Evolutionary conservation across 2,113 vertebrate species (phyloP).

Genomic region (Elgaria multicarinata): DNA sequence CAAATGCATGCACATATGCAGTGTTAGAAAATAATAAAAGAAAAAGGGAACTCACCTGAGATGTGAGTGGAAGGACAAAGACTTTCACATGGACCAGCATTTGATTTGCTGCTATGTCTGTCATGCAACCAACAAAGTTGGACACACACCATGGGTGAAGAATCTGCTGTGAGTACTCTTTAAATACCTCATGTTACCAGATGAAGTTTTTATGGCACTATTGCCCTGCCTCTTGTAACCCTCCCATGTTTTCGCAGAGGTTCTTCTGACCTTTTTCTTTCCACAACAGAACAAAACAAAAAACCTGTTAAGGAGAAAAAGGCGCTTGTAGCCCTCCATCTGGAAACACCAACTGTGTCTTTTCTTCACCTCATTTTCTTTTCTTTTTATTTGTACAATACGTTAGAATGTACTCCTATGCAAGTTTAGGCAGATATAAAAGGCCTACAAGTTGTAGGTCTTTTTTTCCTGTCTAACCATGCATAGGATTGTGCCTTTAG

Average conservation of each 20-base stretch:
- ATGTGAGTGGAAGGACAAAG: not conserved
- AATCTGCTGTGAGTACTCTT: not conserved
- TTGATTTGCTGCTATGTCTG: not conserved
- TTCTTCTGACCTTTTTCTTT: too few relatives aligned
- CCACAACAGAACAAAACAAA: too few relatives aligned
- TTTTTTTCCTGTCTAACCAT: not conserved
- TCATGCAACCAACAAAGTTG: not conserved
- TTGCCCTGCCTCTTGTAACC: not conserved
- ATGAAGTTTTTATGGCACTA: too few relatives aligned
- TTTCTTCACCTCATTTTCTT: too few relatives aligned
- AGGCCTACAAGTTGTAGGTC: too few relatives aligned
- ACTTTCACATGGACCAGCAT: not conserved
- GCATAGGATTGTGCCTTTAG: too few relatives aligned
- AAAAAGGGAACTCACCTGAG: not conserved
- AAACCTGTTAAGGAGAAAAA: too few relatives aligned
- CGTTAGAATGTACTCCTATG: too few relatives aligned
- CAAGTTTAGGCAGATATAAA: too few relatives aligned
- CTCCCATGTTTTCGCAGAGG: too few relatives aligned
- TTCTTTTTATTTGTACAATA: not conserved
- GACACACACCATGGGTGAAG: not conserved
- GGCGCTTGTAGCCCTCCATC: too few relatives aligned
- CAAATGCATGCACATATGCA: not conserved
- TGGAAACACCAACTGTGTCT: too few relatives aligned
- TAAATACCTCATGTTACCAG: not conserved
- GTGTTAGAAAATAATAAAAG: not conserved